Conservation (phyloP, 53 echinoderm and acorn worm species). For the Mesocentrotus franciscanus region DNA sequence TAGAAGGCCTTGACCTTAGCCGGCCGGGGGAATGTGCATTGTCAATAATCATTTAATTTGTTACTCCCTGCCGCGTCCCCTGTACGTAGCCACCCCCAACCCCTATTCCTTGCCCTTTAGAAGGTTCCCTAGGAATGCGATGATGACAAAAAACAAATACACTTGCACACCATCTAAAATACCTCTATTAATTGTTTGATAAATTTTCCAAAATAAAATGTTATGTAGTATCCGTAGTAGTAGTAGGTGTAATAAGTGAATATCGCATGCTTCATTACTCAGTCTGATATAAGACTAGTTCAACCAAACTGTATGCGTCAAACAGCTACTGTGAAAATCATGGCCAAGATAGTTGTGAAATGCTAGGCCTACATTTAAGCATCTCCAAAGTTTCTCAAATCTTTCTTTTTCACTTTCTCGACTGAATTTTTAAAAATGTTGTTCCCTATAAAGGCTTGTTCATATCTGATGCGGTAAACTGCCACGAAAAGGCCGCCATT, state of each 20-base stretch:
- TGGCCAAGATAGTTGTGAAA: neutral
- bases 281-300: no score
- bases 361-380: neutral
- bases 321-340: neutral
- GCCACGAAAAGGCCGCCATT: no score
- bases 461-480: no score
- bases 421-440: no score
- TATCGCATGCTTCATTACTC: neutral
- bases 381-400: no score
- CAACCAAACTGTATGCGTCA: neutral
- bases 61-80: neutral
- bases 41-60: constrained; percentile 43
- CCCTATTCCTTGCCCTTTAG: neutral
- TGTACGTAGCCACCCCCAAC: neutral
- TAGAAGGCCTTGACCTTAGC: constrained; percentile 25
- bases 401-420: no score
- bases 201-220: neutral
- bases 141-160: neutral
- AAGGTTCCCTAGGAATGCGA: neutral
- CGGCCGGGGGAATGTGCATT: constrained; percentile 19
- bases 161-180: neutral
- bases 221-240: neutral
- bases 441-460: no score
- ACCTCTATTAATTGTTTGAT: neutral
- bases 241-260: neutral